phyloP scores from a whole-genome alignment of 2,113 vertebrate genomes.

The Ammodytes marinus region DNA sequence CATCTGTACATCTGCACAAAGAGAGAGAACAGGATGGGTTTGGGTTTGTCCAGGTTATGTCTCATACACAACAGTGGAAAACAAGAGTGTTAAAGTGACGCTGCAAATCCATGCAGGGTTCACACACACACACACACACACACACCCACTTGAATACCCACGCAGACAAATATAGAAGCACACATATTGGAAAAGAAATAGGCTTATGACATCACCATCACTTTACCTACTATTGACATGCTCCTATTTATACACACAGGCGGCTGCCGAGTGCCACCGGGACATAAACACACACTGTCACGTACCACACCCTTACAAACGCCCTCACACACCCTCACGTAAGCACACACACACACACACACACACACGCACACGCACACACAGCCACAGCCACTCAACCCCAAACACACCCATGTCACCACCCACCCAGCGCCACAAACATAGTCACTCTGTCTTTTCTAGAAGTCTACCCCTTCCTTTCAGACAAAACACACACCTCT shows the following conservation, averaged over 20 bases:
- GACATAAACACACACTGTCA: slow-evolving; percentile 79
- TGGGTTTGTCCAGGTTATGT: not conserved
- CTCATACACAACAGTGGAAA: slow-evolving; percentile 30
- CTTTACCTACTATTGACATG: slow-evolving; percentile 68
- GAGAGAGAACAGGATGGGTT: slow-evolving; percentile 5
- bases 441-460: slow-evolving; percentile 59
- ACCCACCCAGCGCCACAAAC: slow-evolving; percentile 68
- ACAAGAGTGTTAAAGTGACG: slow-evolving; percentile 46
- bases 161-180: slow-evolving; percentile 27
- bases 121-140: slow-evolving; percentile 20
- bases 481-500: slow-evolving; percentile 45
- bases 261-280: slow-evolving; percentile 57
- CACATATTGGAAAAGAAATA: slow-evolving; percentile 73
- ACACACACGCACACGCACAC: slow-evolving; percentile 45
- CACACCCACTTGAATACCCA: slow-evolving; percentile 22
- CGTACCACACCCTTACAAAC: slow-evolving; percentile 60
- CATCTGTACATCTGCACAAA: not conserved
- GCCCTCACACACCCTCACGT: slow-evolving; percentile 18
- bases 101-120: slow-evolving; percentile 50
- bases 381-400: slow-evolving; percentile 46
- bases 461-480: slow-evolving; percentile 42
- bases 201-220: slow-evolving; percentile 79
- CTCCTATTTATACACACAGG: slow-evolving; percentile 72
- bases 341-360: slow-evolving; percentile 53
- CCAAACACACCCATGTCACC: slow-evolving; percentile 67